These are phyloP conservation scores for Hirtodrosophila alboralis DNA, from an alignment of 2,888 invertebrate species.

Conservation along the genomic window DNA sequence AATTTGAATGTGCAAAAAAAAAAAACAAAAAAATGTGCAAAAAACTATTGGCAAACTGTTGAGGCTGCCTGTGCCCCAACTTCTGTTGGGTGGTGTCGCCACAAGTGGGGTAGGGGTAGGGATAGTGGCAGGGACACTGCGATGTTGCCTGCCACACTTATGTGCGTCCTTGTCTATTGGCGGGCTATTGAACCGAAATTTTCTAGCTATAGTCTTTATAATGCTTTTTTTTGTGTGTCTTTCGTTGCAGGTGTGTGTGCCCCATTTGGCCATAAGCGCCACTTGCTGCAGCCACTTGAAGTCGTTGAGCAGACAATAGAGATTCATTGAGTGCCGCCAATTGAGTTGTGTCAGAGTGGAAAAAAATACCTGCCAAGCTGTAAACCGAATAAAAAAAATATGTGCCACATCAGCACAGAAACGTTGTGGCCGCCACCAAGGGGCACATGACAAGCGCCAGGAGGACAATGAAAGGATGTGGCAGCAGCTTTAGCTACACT, in stretches of 20 bases:
- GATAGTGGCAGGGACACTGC: neutral
- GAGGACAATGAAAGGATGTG: constrained; percentile 22
- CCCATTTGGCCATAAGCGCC: constrained; percentile 58
- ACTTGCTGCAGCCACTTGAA: constrained; percentile 56
- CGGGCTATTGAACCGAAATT: constrained; percentile 47
- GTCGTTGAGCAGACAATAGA: constrained; percentile 49
- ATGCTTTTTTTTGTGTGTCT: constrained; percentile 28
- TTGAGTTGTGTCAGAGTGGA: no score
- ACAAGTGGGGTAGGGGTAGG: neutral
- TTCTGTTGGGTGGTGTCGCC: constrained; percentile 12
- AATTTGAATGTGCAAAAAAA: constrained; percentile 49
- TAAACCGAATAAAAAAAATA: constrained; percentile 30
- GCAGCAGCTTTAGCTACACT: constrained; percentile 30
- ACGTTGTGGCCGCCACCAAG: constrained; percentile 40
- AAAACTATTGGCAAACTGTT: constrained; percentile 66
- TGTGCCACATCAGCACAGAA: constrained; percentile 32
- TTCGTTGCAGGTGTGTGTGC: constrained; percentile 56
- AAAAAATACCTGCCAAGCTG: constrained; percentile 13
- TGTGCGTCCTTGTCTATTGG: constrained; percentile 56
- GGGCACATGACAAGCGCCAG: constrained; percentile 63
- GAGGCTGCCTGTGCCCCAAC: constrained; percentile 12
- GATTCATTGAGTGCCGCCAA: constrained; percentile 41
- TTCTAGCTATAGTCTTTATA: constrained; percentile 35
- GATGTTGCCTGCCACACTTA: neutral
- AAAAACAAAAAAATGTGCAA: constrained; percentile 39